Percentiles rank a stretch among this genome's conserved stretches.
phyloP scores from a whole-genome alignment of 1,140 invertebrate genomes.

The Drosophila yakuba region DNA sequence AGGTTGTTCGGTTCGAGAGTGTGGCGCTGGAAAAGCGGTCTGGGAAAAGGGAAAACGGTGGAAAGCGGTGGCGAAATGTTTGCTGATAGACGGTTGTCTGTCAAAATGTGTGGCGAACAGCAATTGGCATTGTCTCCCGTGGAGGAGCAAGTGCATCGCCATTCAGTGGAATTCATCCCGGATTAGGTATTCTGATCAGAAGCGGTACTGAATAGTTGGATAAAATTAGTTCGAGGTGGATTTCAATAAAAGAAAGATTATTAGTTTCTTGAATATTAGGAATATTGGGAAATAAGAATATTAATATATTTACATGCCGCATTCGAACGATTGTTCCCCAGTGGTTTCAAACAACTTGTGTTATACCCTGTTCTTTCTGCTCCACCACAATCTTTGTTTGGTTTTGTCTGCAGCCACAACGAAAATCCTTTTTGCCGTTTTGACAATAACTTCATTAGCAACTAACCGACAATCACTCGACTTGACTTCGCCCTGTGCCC shows the following conservation, averaged over 20 bases:
- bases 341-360: no score
- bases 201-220: slow-evolving; percentile 9
- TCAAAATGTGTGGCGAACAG: slow-evolving; percentile 35
- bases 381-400: slow-evolving; percentile 6
- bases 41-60: neutral
- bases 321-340: neutral
- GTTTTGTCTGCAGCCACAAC: slow-evolving; percentile 10
- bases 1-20: slow-evolving; percentile 19
- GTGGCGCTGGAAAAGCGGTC: neutral
- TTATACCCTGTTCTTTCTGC: neutral
- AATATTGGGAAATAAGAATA: no score
- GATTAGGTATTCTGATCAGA: slow-evolving; percentile 31
- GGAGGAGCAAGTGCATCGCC: slow-evolving; percentile 16
- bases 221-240: slow-evolving; percentile 4
- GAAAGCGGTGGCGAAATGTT: slow-evolving; percentile 30
- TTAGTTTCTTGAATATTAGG: no score
- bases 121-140: slow-evolving; percentile 25
- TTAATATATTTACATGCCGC: no score
- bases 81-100: slow-evolving; percentile 31
- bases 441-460: slow-evolving; percentile 67
- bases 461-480: slow-evolving; percentile 46
- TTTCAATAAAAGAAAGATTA: neutral
- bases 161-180: slow-evolving; percentile 10
- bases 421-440: slow-evolving; percentile 39
- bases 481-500: slow-evolving; percentile 32